A percentile compares a stretch with the other conserved stretches of the same genome.
Evolutionary conservation across 2,113 vertebrate species (phyloP).

Genomic region (Mobula birostris): DNA sequence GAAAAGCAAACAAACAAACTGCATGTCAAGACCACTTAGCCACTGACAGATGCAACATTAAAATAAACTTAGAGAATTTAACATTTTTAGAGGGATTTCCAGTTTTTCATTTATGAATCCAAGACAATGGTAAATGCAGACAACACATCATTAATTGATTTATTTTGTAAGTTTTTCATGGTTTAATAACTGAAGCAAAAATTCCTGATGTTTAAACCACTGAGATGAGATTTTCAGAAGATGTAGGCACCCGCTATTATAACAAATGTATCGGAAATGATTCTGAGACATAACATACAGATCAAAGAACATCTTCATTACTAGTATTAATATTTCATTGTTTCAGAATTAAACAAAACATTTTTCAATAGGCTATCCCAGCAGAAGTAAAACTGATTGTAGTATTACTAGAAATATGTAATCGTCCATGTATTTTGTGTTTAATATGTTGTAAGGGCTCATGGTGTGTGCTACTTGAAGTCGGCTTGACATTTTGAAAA

Average conservation of each 20-base stretch:
- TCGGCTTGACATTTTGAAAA: not conserved
- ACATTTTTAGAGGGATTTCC: constrained; percentile 68
- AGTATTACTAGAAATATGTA: not conserved
- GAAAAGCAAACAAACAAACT: constrained; percentile 71
- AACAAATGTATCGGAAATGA: not conserved
- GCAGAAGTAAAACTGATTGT: not conserved
- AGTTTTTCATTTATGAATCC: constrained; percentile 43
- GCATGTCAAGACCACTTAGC: constrained; percentile 82
- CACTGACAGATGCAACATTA: constrained; percentile 78
- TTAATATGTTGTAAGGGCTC: not conserved
- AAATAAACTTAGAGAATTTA: constrained; percentile 67
- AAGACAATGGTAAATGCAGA: not conserved
- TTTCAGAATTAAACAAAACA: not conserved
- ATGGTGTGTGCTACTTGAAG: not conserved
- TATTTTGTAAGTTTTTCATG: not conserved
- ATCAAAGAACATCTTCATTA: not conserved
- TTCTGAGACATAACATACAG: not conserved
- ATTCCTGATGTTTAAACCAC: not conserved
- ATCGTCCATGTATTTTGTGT: not conserved
- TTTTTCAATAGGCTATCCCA: not conserved
- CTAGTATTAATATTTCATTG: not conserved
- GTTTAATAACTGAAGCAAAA: constrained; percentile 2
- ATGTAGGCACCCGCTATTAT: not conserved
- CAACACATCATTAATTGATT: not conserved
- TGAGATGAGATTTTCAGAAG: not conserved